Conservation (phyloP, 1,140 invertebrate genomes). For the Bombus ignitus region DNA sequence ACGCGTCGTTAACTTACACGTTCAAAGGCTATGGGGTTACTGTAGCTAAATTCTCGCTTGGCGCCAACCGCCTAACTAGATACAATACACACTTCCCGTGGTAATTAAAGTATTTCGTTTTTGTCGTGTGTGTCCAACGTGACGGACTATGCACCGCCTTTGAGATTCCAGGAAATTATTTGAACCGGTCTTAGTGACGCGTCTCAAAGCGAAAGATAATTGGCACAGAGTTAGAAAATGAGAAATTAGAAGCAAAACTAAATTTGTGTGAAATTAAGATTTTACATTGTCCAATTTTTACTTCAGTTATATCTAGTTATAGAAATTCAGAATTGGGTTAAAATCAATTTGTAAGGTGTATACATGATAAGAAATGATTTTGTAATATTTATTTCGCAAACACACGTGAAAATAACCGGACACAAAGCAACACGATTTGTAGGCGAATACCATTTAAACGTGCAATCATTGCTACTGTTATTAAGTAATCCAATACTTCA, state of each 20-base stretch:
- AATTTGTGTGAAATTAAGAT: not conserved
- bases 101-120: slow-evolving; percentile 19
- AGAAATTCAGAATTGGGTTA: not conserved
- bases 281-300: not conserved
- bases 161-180: not conserved
- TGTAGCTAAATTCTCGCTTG: slow-evolving; percentile 34
- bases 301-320: not conserved
- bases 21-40: slow-evolving; percentile 37
- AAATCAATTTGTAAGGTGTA: not conserved
- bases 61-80: slow-evolving; percentile 33
- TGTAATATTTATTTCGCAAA: slow-evolving; percentile 10
- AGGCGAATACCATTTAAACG: slow-evolving; percentile 31
- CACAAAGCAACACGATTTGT: slow-evolving; percentile 29
- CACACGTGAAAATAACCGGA: not conserved
- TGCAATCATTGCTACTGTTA: slow-evolving; percentile 19
- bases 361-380: not conserved
- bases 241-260: not conserved
- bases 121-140: not conserved
- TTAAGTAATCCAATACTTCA: slow-evolving; percentile 56
- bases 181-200: not conserved
- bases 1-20: slow-evolving; percentile 49
- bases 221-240: not conserved
- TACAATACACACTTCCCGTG: slow-evolving; percentile 4
- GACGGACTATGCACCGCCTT: not conserved
- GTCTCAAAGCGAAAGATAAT: not conserved